Evolutionary conservation across 1,140 invertebrate species (phyloP).

Genomic region (Meloidogyne exigua): DNA sequence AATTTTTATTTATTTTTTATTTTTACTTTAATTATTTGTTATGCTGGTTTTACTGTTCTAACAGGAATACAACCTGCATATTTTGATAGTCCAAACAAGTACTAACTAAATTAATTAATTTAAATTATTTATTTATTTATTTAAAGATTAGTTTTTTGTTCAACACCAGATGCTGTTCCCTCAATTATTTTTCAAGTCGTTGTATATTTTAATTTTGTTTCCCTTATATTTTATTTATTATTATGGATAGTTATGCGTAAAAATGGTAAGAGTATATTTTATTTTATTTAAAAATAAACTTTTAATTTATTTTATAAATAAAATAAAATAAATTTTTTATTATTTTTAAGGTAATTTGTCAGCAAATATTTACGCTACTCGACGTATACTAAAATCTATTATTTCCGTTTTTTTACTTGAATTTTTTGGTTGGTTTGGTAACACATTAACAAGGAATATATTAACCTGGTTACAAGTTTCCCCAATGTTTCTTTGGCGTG

Average conservation of each 20-base stretch:
- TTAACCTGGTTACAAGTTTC: background rate
- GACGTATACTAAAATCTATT: constrained; percentile 8
- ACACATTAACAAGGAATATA: constrained; percentile 9
- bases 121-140: background rate
- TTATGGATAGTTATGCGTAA: background rate
- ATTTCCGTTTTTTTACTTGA: constrained; percentile 4
- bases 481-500: background rate
- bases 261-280: constrained; percentile 5
- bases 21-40: constrained; percentile 2
- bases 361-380: background rate
- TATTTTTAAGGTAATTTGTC: background rate
- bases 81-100: constrained; percentile 3
- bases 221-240: background rate
- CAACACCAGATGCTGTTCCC: constrained; percentile 8
- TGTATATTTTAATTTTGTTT: background rate
- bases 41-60: background rate
- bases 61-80: background rate
- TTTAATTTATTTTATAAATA: background rate
- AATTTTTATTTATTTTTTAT: constrained; percentile 5
- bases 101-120: background rate
- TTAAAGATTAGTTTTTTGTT: constrained; percentile 4
- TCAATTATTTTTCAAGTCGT: background rate
- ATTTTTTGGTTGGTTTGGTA: constrained; percentile 16
- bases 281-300: background rate
- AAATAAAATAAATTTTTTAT: too few species aligned